Evolutionary conservation across 2,797 vertebrate species (phyloP), one percentile per base, ranked within the genome.

Genomic region (Oreochromis mossambicus): DNA sequence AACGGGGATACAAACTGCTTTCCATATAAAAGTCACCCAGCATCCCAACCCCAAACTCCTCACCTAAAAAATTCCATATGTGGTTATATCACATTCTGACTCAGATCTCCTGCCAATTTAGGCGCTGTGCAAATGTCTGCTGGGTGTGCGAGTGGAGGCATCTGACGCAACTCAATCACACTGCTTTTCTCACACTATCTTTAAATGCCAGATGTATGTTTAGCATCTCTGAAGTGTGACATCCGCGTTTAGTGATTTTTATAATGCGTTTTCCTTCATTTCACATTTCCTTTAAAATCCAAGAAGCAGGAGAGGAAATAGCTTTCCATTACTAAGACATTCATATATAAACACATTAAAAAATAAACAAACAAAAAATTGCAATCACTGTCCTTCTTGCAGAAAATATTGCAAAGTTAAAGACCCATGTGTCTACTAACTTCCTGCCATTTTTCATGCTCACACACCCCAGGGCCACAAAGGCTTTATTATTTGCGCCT

Each of bases 401-500:
- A 52, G 13, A 2, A 87, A 86, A 85, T 46, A 58, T 5, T 8
- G 61, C 75, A 81, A 41, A 83, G 83, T 92, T 87, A 86, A 84
- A 78, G 24, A 84, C 24, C 78, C 24, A 19, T 29, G 83, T 52
- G 43, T 77, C 15, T 38, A 19, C 24, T 8, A 9, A 66, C n/a
- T 46, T 80, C 14, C 43, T 68, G 77, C 41, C 83, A 81, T 85
- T 83, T 89, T 48, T 88, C 78, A 84, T 73, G 70, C 55, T 56
- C 26, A 9, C 19, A 26, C 6, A 11, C 54, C 89, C 79, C 50
- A 6, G 38, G 73, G 90, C 80, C 55, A 14, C 15, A 7, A 9
- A 87, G 36, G 21, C 50, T 83, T 86, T 77, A 66, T 87, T 85
- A 83, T 88, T 85, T 78, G 78, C 50, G 85, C 79, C 81, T 68